These are phyloP conservation scores for Corythornis leucogaster DNA, from an alignment of 2,797 vertebrate species.

Conservation along the genomic window DNA sequence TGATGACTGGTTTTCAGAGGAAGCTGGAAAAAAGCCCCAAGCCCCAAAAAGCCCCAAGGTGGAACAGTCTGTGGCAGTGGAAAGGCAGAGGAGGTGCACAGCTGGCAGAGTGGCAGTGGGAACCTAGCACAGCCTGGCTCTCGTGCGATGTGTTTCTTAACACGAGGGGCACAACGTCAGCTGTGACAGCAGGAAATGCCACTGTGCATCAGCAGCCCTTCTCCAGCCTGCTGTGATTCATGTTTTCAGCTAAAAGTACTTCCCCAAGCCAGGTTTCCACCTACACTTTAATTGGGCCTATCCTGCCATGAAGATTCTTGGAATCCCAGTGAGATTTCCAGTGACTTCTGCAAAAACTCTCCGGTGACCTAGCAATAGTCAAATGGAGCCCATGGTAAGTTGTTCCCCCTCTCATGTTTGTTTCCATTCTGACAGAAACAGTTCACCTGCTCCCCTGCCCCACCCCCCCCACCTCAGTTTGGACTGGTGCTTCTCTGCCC, in stretches of 20 bases:
- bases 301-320: not conserved
- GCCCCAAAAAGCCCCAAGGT: not conserved
- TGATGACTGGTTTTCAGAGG: not conserved
- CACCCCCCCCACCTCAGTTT: too few species aligned
- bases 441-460: not conserved
- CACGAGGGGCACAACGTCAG: accelerated
- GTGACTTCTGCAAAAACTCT: not conserved
- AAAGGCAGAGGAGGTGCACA: not conserved
- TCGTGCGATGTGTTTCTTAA: accelerated
- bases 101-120: not conserved
- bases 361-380: not conserved
- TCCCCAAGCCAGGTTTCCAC: not conserved
- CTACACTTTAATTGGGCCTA: not conserved
- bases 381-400: not conserved
- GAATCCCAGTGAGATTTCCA: not conserved
- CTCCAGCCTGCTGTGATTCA: not conserved
- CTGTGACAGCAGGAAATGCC: not conserved
- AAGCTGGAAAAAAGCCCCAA: not conserved
- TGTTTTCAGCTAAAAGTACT: not conserved
- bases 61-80: not conserved
- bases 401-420: not conserved
- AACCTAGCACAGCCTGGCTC: accelerated
- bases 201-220: not conserved
- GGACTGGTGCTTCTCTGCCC: not conserved
- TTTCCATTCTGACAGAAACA: not conserved